Conservation (phyloP, 2,888 invertebrate genomes). For the Auanema sp. region DNA sequence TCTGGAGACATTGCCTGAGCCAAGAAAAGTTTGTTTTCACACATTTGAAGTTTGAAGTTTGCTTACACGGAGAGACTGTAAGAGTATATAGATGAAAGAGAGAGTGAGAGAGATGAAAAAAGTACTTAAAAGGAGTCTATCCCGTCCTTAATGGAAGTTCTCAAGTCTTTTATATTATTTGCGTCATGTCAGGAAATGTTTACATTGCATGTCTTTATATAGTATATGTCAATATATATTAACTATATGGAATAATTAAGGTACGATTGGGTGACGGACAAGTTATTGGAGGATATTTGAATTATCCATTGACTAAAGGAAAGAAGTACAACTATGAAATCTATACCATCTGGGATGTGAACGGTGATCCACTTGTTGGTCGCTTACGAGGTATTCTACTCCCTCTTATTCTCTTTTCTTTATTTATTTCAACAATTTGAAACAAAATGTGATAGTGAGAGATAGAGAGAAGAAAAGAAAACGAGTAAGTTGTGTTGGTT, state of each 20-base stretch:
- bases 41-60: too few relatives aligned
- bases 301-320: constrained; percentile 63
- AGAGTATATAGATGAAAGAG: not conserved
- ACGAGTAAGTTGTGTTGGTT: not conserved
- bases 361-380: constrained; percentile 59
- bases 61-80: not conserved
- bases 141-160: too few relatives aligned
- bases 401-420: not conserved
- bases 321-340: constrained; percentile 64
- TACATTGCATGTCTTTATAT: not conserved
- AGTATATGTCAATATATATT: not conserved
- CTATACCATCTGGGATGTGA: constrained; percentile 61
- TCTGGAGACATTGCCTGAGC: constrained; percentile 57
- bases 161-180: too few relatives aligned
- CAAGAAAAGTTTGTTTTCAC: constrained; percentile 34
- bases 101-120: too few relatives aligned
- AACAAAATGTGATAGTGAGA: not conserved
- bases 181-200: too few relatives aligned
- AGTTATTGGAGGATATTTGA: constrained; percentile 63
- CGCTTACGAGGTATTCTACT: constrained; percentile 53
- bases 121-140: too few relatives aligned
- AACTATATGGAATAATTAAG: constrained; percentile 12
- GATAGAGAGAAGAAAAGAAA: not conserved
- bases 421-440: not conserved
- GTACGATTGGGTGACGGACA: constrained; percentile 61